Evolutionary conservation across 2,888 invertebrate species (phyloP).

Genomic region (Xestia xanthographa): DNA sequence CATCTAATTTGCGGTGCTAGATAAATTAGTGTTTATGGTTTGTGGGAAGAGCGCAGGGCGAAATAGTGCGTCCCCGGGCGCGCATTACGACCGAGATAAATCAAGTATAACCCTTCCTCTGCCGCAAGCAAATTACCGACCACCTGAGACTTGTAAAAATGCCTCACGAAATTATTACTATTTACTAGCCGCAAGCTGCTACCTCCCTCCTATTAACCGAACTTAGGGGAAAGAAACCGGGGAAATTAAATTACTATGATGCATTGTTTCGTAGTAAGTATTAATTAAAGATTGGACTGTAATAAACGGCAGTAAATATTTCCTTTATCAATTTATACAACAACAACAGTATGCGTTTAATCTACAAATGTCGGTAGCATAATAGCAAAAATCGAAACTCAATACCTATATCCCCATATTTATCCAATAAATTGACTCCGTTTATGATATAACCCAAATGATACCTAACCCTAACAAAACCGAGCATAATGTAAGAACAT

Average conservation of each 20-base stretch:
- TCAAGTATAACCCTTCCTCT: conserved; percentile 87
- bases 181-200: conserved; percentile 67
- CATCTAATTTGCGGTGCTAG: conserved; percentile 76
- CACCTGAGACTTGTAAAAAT: conserved; percentile 90
- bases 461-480: conserved; percentile 69
- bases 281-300: conserved; percentile 12
- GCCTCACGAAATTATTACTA: conserved; percentile 81
- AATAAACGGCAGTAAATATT: conserved; percentile 1
- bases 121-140: conserved; percentile 86
- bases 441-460: conserved; percentile 68
- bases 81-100: conserved; percentile 85
- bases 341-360: neutral
- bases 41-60: conserved; percentile 74
- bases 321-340: conserved; percentile 4
- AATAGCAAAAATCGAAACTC: conserved; percentile 9
- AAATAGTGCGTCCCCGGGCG: conserved; percentile 85
- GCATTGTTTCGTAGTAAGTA: conserved; percentile 2
- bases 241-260: conserved; percentile 18
- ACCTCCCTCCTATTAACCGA: conserved; percentile 58
- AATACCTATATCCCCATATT: conserved; percentile 6
- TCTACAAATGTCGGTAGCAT: conserved; percentile 21
- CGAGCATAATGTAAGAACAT: conserved; percentile 70
- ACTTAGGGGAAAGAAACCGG: conserved; percentile 65
- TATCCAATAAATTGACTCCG: conserved; percentile 55
- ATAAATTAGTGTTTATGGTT: conserved; percentile 84